Evolutionary conservation across 2,113 vertebrate species (phyloP).

Genomic region (Malurus melanocephalus): DNA sequence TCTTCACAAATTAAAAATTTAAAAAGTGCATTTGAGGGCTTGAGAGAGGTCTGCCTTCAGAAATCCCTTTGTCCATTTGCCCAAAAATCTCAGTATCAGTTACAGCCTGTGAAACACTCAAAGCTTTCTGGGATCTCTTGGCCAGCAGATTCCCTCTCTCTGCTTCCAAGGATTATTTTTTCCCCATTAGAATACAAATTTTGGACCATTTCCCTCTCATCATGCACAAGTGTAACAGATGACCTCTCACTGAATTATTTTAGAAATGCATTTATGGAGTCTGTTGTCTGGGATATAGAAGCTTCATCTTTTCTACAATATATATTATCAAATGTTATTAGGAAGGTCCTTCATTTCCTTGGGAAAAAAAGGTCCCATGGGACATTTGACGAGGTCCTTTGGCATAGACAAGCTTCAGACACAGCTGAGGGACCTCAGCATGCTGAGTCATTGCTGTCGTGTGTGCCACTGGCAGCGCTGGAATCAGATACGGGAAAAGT

Average conservation of each 20-base stretch:
- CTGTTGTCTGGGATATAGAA: slow-evolving; percentile 43
- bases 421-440: not conserved
- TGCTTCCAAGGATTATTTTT: slow-evolving; percentile 51
- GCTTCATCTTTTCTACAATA: not conserved
- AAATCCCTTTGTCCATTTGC: slow-evolving; percentile 58
- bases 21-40: not conserved
- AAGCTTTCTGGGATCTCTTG: slow-evolving; percentile 16
- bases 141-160: slow-evolving; percentile 43
- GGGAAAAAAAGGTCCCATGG: not conserved
- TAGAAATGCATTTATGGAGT: slow-evolving; percentile 56
- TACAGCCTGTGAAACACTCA: slow-evolving; percentile 33
- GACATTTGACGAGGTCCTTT: not conserved
- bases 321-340: not conserved
- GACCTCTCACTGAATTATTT: slow-evolving; percentile 62
- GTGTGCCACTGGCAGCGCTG: not conserved
- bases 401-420: not conserved
- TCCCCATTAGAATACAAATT: slow-evolving; percentile 28
- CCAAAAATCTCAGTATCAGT: slow-evolving; percentile 41
- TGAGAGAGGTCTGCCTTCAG: slow-evolving; percentile 40
- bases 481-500: not conserved
- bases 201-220: slow-evolving; percentile 50
- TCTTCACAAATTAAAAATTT: not conserved
- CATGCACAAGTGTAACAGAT: slow-evolving; percentile 36
- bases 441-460: not conserved
- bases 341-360: not conserved